Percentiles rank a stretch among this genome's conserved stretches.
Evolutionary conservation across 2,888 invertebrate species (phyloP).

Genomic region (Troides oblongomaculatus): DNA sequence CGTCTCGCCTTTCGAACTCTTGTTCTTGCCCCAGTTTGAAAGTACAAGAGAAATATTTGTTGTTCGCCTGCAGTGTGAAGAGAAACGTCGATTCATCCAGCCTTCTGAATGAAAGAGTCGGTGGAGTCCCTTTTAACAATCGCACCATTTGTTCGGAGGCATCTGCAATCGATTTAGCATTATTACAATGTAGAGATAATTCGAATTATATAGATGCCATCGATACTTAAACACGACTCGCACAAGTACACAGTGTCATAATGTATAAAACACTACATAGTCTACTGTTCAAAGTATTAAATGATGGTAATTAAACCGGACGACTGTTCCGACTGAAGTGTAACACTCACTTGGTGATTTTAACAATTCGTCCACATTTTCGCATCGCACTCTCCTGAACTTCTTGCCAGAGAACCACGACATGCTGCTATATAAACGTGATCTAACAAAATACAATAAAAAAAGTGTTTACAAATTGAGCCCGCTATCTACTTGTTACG

Average conservation of each 20-base stretch:
- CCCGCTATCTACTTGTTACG: constrained; percentile 10
- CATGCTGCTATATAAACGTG: constrained; percentile 10
- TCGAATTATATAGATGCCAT: background rate
- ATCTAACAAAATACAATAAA: constrained; percentile 11
- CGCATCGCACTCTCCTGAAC: constrained; percentile 50
- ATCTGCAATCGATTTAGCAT: constrained; percentile 41
- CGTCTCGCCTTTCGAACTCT: constrained; percentile 53
- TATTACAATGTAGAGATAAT: background rate
- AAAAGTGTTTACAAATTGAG: constrained; percentile 10
- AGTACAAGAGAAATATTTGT: constrained; percentile 37
- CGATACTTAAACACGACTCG: constrained; percentile 4
- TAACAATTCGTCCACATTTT: constrained; percentile 56
- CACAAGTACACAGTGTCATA: constrained; percentile 14
- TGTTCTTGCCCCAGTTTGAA: constrained; percentile 55
- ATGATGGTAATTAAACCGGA: background rate
- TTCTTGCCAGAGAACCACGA: constrained; percentile 66
- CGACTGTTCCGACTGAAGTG: background rate
- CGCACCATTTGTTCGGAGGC: constrained; percentile 42
- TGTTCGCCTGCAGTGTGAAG: constrained; percentile 44
- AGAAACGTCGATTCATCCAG: constrained; percentile 45
- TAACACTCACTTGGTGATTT: constrained; percentile 53
- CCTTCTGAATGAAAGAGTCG: constrained; percentile 50
- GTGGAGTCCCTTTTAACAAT: constrained; percentile 45
- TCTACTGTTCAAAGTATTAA: background rate
- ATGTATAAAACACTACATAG: constrained; percentile 24